A percentile compares a stretch with the other conserved stretches of the same genome.
These are phyloP conservation scores for Bujurquina vittata DNA, from an alignment of 2,113 vertebrate genomes.

Conservation along the genomic window DNA sequence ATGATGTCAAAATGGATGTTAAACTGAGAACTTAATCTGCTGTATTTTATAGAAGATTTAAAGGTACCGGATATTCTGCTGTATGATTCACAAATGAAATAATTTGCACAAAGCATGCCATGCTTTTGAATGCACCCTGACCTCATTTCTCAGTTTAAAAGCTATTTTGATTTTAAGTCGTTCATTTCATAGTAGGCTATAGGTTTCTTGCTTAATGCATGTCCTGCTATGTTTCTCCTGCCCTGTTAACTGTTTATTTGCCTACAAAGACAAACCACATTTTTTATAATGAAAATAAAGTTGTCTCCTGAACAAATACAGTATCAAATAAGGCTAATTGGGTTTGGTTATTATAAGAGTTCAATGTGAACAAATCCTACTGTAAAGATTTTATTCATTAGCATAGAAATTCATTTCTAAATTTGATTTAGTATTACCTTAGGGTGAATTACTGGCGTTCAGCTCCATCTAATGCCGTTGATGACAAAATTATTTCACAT, in stretches of 20 bases:
- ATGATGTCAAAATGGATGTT: conserved; percentile 36
- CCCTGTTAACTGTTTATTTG: conserved; percentile 60
- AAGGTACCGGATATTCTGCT: conserved; percentile 44
- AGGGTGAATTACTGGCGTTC: no score
- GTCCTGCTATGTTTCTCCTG: conserved; percentile 24
- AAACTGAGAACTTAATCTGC: conserved; percentile 47
- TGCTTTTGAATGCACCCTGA: conserved; percentile 36
- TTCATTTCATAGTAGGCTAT: conserved; percentile 26
- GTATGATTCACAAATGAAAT: conserved; percentile 14
- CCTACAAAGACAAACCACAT: conserved; percentile 54
- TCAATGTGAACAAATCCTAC: neutral
- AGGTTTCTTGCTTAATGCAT: conserved; percentile 46
- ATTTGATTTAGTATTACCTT: no score
- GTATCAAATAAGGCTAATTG: conserved; percentile 31
- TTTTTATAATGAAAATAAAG: conserved; percentile 64
- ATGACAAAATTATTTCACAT: neutral
- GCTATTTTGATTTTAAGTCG: conserved; percentile 20
- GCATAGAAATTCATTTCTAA: no score
- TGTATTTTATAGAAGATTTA: conserved; percentile 64
- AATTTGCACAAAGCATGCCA: conserved; percentile 44
- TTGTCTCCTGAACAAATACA: conserved; percentile 58
- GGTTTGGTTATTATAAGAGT: neutral
- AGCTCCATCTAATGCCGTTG: neutral
- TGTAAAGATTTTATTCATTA: neutral
- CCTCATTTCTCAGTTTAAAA: conserved; percentile 36